A percentile compares a stretch with the other conserved stretches of the same genome.
Conservation (phyloP, 2,888 invertebrate genomes). For the Sepioteuthis lessoniana region DNA sequence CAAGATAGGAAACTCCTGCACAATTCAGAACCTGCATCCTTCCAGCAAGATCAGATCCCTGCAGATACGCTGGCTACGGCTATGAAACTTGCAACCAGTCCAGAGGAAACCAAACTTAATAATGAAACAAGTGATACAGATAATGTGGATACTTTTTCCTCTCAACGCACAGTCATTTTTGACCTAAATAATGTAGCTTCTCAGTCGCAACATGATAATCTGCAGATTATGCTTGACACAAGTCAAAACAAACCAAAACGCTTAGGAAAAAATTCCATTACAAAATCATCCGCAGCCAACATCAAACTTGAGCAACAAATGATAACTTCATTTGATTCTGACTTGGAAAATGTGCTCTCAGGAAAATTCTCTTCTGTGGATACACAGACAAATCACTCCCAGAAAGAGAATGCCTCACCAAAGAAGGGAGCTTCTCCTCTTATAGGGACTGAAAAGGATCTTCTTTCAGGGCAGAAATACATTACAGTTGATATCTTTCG, state of each 20-base stretch:
- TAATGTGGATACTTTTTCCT: background rate
- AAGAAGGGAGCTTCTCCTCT: background rate
- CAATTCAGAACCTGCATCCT: background rate
- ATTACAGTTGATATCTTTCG: constrained; percentile 38
- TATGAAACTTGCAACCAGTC: background rate
- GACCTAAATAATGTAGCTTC: background rate
- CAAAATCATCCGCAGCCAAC: background rate
- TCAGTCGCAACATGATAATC: background rate
- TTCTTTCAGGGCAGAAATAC: background rate
- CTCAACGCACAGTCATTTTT: background rate
- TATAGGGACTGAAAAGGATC: background rate
- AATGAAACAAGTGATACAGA: background rate
- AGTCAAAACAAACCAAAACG: background rate
- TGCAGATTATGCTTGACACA: background rate
- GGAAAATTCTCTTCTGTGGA: background rate
- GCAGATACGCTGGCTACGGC: background rate
- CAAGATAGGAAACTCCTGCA: background rate
- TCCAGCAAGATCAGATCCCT: background rate
- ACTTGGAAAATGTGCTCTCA: background rate
- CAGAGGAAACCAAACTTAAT: background rate
- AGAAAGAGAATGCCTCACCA: constrained; percentile 44
- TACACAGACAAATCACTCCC: background rate
- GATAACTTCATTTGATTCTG: background rate
- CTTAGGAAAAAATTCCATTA: background rate
- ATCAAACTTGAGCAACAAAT: background rate